Evolutionary conservation across 1,140 invertebrate genomes (phyloP).

Genomic region (Berghia stephanieae): DNA sequence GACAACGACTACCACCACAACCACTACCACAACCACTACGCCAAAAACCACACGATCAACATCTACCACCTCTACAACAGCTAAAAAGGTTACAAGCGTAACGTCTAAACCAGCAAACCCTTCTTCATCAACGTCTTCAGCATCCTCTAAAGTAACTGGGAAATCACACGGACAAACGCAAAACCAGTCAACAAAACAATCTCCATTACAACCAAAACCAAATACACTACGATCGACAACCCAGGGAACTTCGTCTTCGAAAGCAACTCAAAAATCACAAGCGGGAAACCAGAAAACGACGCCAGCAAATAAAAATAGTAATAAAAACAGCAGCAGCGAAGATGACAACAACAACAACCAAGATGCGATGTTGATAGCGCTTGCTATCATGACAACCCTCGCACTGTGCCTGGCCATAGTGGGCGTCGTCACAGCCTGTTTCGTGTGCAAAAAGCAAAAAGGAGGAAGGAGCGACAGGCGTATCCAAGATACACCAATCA

Average conservation of each 20-base stretch:
- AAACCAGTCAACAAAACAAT: not conserved
- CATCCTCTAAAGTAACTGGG: not conserved
- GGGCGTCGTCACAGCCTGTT: too few species aligned
- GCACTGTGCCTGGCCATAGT: too few species aligned
- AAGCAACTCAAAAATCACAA: not conserved
- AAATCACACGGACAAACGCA: not conserved
- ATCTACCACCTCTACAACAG: not conserved
- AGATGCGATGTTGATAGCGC: too few species aligned
- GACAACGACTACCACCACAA: slow-evolving; percentile 30
- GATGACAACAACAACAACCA: too few species aligned
- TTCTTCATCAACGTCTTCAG: not conserved
- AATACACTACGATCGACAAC: not conserved
- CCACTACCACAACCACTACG: slow-evolving; percentile 7
- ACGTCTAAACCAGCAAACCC: not conserved
- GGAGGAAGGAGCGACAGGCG: too few species aligned
- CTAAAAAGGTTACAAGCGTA: not conserved
- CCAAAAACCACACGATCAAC: slow-evolving; percentile 8
- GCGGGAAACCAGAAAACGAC: not conserved
- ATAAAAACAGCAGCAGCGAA: not conserved
- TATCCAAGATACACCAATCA: too few species aligned
- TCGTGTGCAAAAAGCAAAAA: too few species aligned
- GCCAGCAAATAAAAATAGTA: not conserved
- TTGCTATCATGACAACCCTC: too few species aligned
- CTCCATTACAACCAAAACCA: not conserved
- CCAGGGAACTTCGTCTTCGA: not conserved